A percentile compares a stretch with the other conserved stretches of the same genome.
These are phyloP conservation scores for Chouioia cunea DNA, from an alignment of 2,888 invertebrate genomes.

Conservation along the genomic window DNA sequence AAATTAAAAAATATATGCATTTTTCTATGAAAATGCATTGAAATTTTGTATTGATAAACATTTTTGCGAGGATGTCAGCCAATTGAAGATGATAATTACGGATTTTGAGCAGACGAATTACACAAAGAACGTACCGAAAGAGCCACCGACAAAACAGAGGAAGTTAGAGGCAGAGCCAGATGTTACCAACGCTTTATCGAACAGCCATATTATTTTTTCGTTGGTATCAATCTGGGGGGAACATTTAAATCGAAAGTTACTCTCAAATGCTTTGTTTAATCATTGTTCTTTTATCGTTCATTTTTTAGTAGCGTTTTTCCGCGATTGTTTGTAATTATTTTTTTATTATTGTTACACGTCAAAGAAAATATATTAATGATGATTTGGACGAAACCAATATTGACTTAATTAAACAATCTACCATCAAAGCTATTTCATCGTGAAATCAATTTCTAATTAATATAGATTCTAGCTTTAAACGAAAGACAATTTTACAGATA, in stretches of 20 bases:
- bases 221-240: constrained; percentile 28
- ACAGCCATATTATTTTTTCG: not conserved
- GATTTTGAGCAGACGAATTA: constrained; percentile 24
- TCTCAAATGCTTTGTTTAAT: too few relatives aligned
- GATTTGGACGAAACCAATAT: too few relatives aligned
- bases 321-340: too few relatives aligned
- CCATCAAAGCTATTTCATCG: too few relatives aligned
- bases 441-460: too few relatives aligned
- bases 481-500: too few relatives aligned
- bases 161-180: constrained; percentile 9
- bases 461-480: too few relatives aligned
- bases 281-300: too few relatives aligned
- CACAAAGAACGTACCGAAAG: constrained; percentile 38
- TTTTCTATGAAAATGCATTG: not conserved
- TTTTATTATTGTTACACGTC: too few relatives aligned
- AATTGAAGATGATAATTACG: constrained; percentile 36
- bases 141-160: constrained; percentile 39
- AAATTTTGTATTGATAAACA: not conserved
- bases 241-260: constrained; percentile 9
- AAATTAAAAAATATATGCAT: constrained; percentile 22
- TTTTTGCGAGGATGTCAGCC: constrained; percentile 34
- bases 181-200: constrained; percentile 21
- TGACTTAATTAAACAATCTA: too few relatives aligned
- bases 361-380: too few relatives aligned
- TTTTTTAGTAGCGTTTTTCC: too few relatives aligned